Percentiles rank a stretch among this genome's conserved stretches.
phyloP scores from a whole-genome alignment of 2,888 invertebrate genomes.

The Podabrus alpinus region DNA sequence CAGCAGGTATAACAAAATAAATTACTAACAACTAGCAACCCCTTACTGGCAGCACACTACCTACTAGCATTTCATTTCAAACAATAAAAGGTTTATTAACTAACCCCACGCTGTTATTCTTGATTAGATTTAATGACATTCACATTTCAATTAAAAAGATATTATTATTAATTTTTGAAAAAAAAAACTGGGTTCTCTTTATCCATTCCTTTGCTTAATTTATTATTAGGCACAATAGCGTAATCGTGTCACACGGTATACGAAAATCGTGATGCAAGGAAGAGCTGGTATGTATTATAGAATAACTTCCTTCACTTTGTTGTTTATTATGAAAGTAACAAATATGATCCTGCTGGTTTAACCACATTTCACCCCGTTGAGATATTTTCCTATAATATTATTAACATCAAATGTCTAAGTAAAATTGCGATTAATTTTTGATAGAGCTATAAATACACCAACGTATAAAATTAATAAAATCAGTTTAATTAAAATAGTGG shows the following conservation, averaged over 20 bases:
- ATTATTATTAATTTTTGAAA: too few species aligned
- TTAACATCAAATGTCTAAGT: background rate
- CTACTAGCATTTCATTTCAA: background rate
- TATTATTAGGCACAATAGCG: background rate
- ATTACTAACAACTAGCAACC: too few species aligned
- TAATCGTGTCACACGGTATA: background rate
- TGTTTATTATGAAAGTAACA: background rate
- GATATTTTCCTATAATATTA: background rate
- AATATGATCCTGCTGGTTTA: background rate
- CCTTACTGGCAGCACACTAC: too few species aligned
- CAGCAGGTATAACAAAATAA: too few species aligned
- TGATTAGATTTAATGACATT: background rate
- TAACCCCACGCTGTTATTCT: background rate
- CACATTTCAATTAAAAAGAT: too few species aligned
- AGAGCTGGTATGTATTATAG: background rate
- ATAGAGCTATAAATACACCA: background rate
- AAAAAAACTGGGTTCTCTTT: background rate
- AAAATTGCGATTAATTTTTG: background rate
- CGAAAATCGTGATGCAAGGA: background rate
- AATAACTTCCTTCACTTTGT: slow-evolving; percentile 1
- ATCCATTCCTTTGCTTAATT: background rate
- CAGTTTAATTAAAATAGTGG: background rate
- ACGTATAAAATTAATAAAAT: background rate
- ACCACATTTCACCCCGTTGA: background rate
- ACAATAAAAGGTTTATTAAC: background rate